A percentile compares a stretch with the other conserved stretches of the same genome.
Evolutionary conservation across 2,113 vertebrate genomes (phyloP).

Genomic region (Nematolebias whitei): DNA sequence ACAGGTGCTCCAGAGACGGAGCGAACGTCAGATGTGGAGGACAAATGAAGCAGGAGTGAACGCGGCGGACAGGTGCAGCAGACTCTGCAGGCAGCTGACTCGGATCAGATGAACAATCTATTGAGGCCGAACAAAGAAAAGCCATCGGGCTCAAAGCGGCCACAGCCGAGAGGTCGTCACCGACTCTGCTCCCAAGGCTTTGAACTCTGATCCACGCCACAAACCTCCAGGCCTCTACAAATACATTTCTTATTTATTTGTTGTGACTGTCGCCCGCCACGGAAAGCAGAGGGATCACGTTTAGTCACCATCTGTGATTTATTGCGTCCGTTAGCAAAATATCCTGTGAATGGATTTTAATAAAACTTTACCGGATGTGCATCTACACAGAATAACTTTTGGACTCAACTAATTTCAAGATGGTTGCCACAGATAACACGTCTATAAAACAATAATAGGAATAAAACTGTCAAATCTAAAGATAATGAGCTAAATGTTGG

Average conservation of each 20-base stretch:
- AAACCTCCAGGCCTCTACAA: background rate
- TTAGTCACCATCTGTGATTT: no score
- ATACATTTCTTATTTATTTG: background rate
- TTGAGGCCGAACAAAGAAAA: slow-evolving; percentile 32
- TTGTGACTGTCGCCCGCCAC: no score
- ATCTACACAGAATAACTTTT: no score
- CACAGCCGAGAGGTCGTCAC: slow-evolving; percentile 18
- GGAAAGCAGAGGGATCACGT: no score
- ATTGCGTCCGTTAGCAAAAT: no score
- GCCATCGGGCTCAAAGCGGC: slow-evolving; percentile 12
- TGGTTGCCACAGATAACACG: no score
- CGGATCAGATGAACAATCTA: slow-evolving; percentile 43
- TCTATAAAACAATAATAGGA: no score
- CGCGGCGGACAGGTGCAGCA: slow-evolving; percentile 33
- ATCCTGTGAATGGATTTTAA: no score
- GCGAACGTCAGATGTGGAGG: background rate
- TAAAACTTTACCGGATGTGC: no score
- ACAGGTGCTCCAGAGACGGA: background rate
- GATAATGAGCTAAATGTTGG: no score
- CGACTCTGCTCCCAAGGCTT: background rate
- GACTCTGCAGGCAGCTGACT: slow-evolving; percentile 28
- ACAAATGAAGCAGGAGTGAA: background rate
- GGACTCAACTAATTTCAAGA: no score
- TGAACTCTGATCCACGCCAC: background rate
- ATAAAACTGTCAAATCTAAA: no score